phyloP scores from a whole-genome alignment of 1,140 invertebrate genomes.

The Mactra quadrangularis region DNA sequence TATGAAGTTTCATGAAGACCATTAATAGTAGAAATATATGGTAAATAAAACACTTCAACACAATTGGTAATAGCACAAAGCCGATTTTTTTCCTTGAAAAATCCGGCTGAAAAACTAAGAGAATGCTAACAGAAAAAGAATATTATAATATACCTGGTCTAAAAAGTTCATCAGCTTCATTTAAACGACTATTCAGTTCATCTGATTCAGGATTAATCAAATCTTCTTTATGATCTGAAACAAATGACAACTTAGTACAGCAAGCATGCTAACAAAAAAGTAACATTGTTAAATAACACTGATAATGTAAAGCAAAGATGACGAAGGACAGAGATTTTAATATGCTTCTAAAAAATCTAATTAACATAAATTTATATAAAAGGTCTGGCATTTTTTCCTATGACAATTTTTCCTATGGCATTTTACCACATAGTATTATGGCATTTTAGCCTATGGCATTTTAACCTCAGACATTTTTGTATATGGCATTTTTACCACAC shows the following conservation, averaged over 20 bases:
- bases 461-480: too few relatives aligned
- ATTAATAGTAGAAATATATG: too few relatives aligned
- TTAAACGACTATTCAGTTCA: constrained; percentile 54
- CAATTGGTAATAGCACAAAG: too few relatives aligned
- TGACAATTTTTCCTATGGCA: neutral
- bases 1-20: too few relatives aligned
- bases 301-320: too few relatives aligned
- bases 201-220: constrained; percentile 65
- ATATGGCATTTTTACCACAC: too few relatives aligned
- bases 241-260: neutral
- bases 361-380: neutral
- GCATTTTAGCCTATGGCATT: too few relatives aligned
- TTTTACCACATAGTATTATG: too few relatives aligned
- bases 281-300: neutral
- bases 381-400: neutral
- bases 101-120: too few relatives aligned
- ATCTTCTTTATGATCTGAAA: constrained; percentile 63
- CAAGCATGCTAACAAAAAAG: neutral
- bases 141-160: constrained; percentile 61
- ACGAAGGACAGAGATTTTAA: neutral
- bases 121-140: too few relatives aligned
- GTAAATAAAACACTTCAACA: too few relatives aligned
- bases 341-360: neutral
- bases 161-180: constrained; percentile 60
- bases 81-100: too few relatives aligned